A percentile compares a stretch with the other conserved stretches of the same genome.
Conservation (phyloP, 2,888 invertebrate genomes). For the Aricia artaxerxes region DNA sequence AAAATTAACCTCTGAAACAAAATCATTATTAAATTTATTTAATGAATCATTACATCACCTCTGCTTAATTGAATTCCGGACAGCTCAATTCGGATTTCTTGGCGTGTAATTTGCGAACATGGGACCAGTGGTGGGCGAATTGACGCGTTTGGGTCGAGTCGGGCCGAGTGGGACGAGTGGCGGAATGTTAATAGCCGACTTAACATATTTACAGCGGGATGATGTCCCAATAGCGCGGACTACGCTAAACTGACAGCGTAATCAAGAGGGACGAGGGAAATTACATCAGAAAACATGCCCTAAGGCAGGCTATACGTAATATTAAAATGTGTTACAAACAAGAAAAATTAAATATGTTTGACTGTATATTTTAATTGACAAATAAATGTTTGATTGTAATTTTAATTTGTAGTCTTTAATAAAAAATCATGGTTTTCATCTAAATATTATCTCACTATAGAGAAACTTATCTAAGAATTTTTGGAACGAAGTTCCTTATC, state of each 20-base stretch:
- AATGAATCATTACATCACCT: not conserved
- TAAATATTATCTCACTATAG: too few relatives aligned
- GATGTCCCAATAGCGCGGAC: not conserved
- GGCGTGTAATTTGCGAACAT: constrained; percentile 1
- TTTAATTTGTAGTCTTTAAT: too few relatives aligned
- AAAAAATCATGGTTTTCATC: too few relatives aligned
- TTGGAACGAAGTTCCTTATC: too few relatives aligned
- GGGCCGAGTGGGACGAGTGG: not conserved
- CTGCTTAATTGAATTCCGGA: not conserved
- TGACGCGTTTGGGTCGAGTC: not conserved
- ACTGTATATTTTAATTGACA: too few relatives aligned
- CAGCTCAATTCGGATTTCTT: not conserved
- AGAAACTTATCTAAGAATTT: too few relatives aligned
- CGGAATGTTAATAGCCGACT: constrained; percentile 8
- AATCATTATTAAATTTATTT: not conserved
- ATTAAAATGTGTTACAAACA: too few relatives aligned
- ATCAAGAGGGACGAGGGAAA: too few relatives aligned
- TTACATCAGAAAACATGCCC: too few relatives aligned
- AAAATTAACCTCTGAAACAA: not conserved
- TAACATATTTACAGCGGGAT: not conserved
- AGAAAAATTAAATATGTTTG: too few relatives aligned
- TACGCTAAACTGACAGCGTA: not conserved
- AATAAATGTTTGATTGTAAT: too few relatives aligned
- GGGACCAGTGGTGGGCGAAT: not conserved
- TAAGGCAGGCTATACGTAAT: too few relatives aligned